Evolutionary conservation across 2,888 invertebrate genomes (phyloP).

Genomic region (Ormyrus labotus): DNA sequence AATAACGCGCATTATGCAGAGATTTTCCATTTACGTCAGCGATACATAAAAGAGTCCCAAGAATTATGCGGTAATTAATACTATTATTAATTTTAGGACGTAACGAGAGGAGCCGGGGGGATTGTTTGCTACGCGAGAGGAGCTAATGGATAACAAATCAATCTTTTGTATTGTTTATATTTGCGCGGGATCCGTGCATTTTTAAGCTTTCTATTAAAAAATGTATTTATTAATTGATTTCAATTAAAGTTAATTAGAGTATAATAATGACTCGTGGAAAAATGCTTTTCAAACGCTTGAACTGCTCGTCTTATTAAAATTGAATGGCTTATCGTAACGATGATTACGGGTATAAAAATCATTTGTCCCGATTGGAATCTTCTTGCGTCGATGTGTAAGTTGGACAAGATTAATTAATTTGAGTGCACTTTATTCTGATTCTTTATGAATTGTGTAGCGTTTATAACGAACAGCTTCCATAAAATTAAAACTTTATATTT

Average conservation of each 20-base stretch:
- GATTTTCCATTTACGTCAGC: constrained; percentile 50
- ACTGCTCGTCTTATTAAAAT: constrained; percentile 11
- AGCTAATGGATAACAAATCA: constrained; percentile 6
- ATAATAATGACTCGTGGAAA: constrained; percentile 14
- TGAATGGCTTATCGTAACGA: background rate
- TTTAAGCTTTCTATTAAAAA: background rate
- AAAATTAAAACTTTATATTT: constrained; percentile 34
- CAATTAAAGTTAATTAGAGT: constrained; percentile 5
- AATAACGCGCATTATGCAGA: constrained; percentile 47
- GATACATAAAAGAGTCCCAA: constrained; percentile 29
- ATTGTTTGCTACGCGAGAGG: background rate
- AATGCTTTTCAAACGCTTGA: background rate
- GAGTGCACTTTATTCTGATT: constrained; percentile 9
- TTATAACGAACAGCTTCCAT: constrained; percentile 8
- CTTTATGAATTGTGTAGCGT: background rate
- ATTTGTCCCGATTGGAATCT: constrained; percentile 9
- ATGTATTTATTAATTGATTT: background rate
- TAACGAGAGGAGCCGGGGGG: background rate
- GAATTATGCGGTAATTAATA: constrained; percentile 39
- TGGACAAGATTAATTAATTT: constrained; percentile 26
- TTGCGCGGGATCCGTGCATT: no score
- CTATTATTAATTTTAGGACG: constrained; percentile 41
- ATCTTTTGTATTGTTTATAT: background rate
- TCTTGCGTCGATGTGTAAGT: constrained; percentile 2
- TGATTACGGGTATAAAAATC: constrained; percentile 2